These are phyloP conservation scores for Cerceris ruficornis DNA, from an alignment of 2,888 invertebrate species.

Conservation along the genomic window DNA sequence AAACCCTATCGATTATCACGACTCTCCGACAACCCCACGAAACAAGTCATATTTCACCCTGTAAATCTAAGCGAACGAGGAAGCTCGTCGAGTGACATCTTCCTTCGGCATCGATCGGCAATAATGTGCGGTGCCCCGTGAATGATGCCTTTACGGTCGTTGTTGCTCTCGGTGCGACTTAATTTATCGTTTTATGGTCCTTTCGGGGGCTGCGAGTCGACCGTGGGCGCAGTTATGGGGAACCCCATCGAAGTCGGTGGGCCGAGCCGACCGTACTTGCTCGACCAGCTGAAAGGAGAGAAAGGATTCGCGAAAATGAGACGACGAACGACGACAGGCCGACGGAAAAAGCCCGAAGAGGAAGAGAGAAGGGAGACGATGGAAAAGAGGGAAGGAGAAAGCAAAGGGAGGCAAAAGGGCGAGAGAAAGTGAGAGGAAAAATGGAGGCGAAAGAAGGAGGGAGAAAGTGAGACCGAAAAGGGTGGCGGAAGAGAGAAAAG, in stretches of 20 bases:
- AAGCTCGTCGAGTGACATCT: conserved; percentile 51
- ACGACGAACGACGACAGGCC: too few relatives aligned
- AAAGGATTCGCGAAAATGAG: not conserved
- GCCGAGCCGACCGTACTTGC: conserved; percentile 39
- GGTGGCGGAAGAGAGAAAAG: conserved; percentile 41
- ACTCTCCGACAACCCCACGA: not conserved
- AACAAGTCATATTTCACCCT: conserved; percentile 37
- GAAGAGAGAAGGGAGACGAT: conserved; percentile 24
- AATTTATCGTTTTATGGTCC: conserved; percentile 78
- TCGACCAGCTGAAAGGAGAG: conserved; percentile 21
- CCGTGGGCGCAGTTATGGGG: conserved; percentile 37
- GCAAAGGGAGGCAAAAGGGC: not conserved
- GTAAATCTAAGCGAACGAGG: conserved; percentile 26
- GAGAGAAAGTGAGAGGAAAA: not conserved
- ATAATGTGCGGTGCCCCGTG: conserved; percentile 76
- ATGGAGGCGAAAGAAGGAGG: conserved; percentile 7
- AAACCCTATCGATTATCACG: not conserved
- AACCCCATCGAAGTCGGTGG: conserved; percentile 52
- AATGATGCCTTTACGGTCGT: conserved; percentile 77
- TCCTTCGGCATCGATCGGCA: conserved; percentile 67
- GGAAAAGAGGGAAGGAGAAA: conserved; percentile 14
- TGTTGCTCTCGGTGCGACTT: conserved; percentile 64
- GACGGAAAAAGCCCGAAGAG: not conserved
- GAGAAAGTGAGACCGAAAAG: conserved; percentile 20
- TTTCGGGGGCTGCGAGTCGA: conserved; percentile 62